These are phyloP conservation scores for Leistus spinibarbis DNA, from an alignment of 2,888 invertebrate genomes.

Conservation along the genomic window DNA sequence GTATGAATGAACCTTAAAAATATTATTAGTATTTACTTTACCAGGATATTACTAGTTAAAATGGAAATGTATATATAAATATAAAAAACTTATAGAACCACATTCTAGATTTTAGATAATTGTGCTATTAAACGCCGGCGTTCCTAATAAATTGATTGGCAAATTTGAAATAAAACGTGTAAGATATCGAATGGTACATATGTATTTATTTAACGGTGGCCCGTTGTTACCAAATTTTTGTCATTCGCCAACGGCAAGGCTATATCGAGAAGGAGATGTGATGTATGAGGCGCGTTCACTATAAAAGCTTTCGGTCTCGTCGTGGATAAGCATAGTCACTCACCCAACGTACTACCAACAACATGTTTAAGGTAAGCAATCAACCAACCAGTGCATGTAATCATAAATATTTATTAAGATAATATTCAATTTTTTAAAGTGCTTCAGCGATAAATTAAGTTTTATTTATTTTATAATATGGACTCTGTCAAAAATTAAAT, in stretches of 20 bases:
- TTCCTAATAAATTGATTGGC: background rate
- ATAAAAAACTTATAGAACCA: too few relatives aligned
- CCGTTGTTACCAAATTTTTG: slow-evolving; percentile 1
- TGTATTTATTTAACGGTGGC: background rate
- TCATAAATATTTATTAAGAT: too few relatives aligned
- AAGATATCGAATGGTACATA: background rate
- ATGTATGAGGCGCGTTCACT: background rate
- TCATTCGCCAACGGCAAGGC: slow-evolving; percentile 19
- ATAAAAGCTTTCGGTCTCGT: slow-evolving; percentile 6
- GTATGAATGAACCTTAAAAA: too few relatives aligned
- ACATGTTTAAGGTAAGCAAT: slow-evolving; percentile 29
- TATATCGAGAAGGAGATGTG: background rate
- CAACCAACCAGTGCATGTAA: background rate
- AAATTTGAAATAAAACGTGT: background rate
- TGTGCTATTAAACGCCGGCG: too few relatives aligned
- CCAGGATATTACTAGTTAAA: too few relatives aligned
- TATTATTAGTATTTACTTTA: too few relatives aligned
- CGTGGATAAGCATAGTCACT: slow-evolving; percentile 8
- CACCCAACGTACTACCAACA: slow-evolving; percentile 7
- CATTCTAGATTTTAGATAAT: too few relatives aligned
- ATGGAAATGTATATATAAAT: too few relatives aligned
- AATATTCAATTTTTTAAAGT: too few relatives aligned
- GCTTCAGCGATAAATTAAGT: too few relatives aligned
- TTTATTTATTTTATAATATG: too few relatives aligned
- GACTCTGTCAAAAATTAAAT: too few relatives aligned